Base-by-base conservation (phyloP, 1,140 invertebrate genomes). In the Neodiprion fabricii region DNA sequence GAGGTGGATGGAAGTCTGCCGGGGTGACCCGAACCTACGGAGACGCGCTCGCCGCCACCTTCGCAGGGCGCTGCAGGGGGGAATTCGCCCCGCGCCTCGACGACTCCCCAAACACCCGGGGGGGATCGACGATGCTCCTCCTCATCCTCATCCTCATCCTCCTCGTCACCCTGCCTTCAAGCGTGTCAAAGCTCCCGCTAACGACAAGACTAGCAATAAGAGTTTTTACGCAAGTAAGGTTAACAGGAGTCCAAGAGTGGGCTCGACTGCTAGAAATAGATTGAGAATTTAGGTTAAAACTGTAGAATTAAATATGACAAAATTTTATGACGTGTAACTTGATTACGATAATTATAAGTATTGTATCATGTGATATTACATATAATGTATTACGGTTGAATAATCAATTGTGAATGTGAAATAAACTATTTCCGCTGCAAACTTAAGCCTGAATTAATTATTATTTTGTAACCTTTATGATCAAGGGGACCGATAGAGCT, bases 21-120 rank as follows among this genome's bases (percentile, higher is more conserved):
- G 40, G 14, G 17, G 21, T 11, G 67, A 69, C 40, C 67, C 67
- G 21, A 47, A 69, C 67, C 67, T 69, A 11, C 17, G 67, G 67
- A 69, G 21, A 47, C 67, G 67, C 17, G 67, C 40, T 21, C 17
- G 67, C 21, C 67, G 40, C 10, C 67, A 69, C 40, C 14, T 69
- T 3, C 21, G 21, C 17, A 23, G 67, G 67, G 67, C 21, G 5
- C 11, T 12, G 11, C 68, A 14, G 11, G 68, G 47, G 11, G 47
- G 8, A 28, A 2, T 40, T 40, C 28, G 28, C 28, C 28, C 28
- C 28, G 2, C 5, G 28, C 28, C 28, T 40, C 28, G 28, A 40
- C 28, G 28, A 40, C 28, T 40, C 28, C 28, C 28, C 2, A 40
- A 40, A 40, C 28, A 5, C 28, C 68, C 12, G 5, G 7, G 11